Conservation (phyloP, 1,140 invertebrate genomes). For the Drosophila subpulchrella region DNA sequence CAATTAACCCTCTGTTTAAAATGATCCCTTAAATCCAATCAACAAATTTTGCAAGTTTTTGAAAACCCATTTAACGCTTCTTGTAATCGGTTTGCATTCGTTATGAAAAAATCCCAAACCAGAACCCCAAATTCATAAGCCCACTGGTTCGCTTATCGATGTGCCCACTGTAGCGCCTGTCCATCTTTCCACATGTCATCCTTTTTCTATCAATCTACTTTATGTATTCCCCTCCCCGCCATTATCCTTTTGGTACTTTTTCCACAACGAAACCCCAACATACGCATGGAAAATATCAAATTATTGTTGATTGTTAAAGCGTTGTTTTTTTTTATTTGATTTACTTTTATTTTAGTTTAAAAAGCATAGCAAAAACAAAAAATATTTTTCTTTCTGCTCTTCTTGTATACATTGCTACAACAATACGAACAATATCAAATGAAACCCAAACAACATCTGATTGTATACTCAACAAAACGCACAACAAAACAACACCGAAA, state of each 20-base stretch:
- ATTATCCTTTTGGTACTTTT: constrained; percentile 70
- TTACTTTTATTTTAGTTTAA: constrained; percentile 82
- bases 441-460: constrained; percentile 61
- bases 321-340: constrained; percentile 76
- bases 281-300: constrained; percentile 83
- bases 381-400: constrained; percentile 83
- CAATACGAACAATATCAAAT: constrained; percentile 45
- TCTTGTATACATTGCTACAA: constrained; percentile 79
- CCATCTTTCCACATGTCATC: constrained; percentile 10
- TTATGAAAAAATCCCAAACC: constrained; percentile 6
- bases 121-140: constrained; percentile 27
- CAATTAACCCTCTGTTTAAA: neutral
- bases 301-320: constrained; percentile 75
- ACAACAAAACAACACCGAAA: constrained; percentile 24
- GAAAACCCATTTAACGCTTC: neutral
- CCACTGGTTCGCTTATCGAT: constrained; percentile 49
- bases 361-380: constrained; percentile 72
- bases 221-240: constrained; percentile 7
- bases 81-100: constrained; percentile 32
- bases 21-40: neutral
- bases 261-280: constrained; percentile 69
- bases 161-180: constrained; percentile 58
- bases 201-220: constrained; percentile 16
- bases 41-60: constrained; percentile 7
- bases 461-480: constrained; percentile 56